phyloP scores from a whole-genome alignment of 2,888 invertebrate genomes.

The Liodrosophila aerea region DNA sequence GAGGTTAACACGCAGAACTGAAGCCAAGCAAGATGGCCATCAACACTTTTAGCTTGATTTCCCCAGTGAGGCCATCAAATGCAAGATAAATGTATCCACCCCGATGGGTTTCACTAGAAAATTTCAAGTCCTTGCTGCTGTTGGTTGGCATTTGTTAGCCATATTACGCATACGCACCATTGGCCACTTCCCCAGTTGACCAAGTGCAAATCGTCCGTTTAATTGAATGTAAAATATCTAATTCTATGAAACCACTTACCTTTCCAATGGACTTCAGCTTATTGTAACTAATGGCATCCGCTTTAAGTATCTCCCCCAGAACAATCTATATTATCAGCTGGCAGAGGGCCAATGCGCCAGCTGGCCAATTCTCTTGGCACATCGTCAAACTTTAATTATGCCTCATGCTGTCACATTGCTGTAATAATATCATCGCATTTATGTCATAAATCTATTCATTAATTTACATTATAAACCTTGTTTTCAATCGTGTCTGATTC shows the following conservation, averaged over 20 bases:
- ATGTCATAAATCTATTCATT: neutral
- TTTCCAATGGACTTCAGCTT: constrained; percentile 9
- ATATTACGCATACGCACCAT: constrained; percentile 29
- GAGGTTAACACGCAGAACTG: constrained; percentile 4
- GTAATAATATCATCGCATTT: neutral
- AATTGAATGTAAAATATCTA: constrained; percentile 31
- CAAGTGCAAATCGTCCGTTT: neutral
- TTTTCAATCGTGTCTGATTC: too few species aligned
- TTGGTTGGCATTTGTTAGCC: constrained; percentile 3
- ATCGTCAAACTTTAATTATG: constrained; percentile 56
- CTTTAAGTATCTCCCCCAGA: constrained; percentile 7
- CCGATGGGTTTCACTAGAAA: constrained; percentile 1
- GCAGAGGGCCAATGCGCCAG: constrained; percentile 46
- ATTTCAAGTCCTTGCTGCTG: constrained; percentile 10
- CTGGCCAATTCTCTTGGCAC: constrained; percentile 63
- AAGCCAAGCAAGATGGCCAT: constrained; percentile 10
- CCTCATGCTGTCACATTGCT: constrained; percentile 51
- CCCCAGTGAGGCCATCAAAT: constrained; percentile 50
- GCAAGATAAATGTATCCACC: constrained; percentile 1
- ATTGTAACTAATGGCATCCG: constrained; percentile 48
- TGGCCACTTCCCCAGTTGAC: constrained; percentile 12
- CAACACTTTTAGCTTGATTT: constrained; percentile 63
- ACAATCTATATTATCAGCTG: constrained; percentile 36
- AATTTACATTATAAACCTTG: too few species aligned
- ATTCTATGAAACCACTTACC: constrained; percentile 9